Percentiles rank a stretch among this genome's conserved stretches.
Conservation (phyloP, 2,113 vertebrate species). For the Delphinus delphis region DNA sequence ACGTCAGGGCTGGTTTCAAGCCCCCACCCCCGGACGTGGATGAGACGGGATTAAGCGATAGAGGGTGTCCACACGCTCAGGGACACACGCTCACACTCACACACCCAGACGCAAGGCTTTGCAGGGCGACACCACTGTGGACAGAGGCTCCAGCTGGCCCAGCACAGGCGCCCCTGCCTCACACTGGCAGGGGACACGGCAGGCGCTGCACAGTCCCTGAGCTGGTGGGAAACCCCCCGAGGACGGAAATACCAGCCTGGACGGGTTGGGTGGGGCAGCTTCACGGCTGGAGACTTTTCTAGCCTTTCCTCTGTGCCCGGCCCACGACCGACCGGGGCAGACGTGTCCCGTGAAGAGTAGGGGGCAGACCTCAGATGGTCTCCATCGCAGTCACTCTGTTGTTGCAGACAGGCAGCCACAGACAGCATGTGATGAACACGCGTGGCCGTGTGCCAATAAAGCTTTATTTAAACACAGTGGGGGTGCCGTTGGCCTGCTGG, state of each 20-base stretch:
- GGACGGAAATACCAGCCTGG: not conserved
- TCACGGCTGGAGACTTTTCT: not conserved
- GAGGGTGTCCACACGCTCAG: not conserved
- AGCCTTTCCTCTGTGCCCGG: not conserved
- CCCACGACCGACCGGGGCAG: not conserved
- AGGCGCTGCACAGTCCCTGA: not conserved
- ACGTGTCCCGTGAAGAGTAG: not conserved
- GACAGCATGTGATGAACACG: not conserved
- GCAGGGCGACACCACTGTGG: not conserved
- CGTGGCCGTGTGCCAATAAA: not conserved
- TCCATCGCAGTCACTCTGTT: not conserved
- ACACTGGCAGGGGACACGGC: not conserved
- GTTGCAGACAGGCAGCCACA: not conserved
- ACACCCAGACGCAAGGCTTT: not conserved
- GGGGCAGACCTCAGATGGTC: not conserved
- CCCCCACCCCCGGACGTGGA: rapidly evolving
- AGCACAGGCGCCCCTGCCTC: not conserved
- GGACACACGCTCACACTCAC: not conserved
- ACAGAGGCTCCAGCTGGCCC: not conserved
- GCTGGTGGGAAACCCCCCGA: not conserved
- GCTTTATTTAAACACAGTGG: not conserved
- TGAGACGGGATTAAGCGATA: not conserved
- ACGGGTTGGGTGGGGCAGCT: not conserved
- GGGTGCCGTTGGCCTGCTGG: not conserved
- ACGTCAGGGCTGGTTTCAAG: not conserved